Evolutionary conservation across 2,888 invertebrate species (phyloP).

Genomic region (Osmoderma eremita): DNA sequence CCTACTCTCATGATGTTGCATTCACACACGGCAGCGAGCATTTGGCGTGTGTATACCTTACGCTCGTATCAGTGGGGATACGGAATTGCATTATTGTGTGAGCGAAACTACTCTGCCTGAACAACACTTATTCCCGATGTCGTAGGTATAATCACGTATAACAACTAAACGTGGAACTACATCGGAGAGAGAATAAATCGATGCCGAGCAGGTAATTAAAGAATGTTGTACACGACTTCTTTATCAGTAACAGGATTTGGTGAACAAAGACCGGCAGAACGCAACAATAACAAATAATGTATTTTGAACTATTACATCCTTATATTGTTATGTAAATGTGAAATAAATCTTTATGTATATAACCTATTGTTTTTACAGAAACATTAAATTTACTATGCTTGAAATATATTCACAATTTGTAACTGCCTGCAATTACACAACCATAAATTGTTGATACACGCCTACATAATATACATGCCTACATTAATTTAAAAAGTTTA

Average conservation of each 20-base stretch:
- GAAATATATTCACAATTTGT: no score
- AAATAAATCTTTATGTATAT: no score
- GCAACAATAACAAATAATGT: not conserved
- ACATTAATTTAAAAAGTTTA: no score
- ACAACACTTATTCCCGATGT: conserved; percentile 2
- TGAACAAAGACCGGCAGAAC: not conserved
- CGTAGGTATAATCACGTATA: conserved; percentile 1
- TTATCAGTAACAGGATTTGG: not conserved
- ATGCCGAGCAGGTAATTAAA: conserved; percentile 36
- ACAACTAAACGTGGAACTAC: not conserved
- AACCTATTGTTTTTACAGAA: no score
- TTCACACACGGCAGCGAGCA: not conserved
- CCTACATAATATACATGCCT: not conserved
- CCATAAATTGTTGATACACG: not conserved
- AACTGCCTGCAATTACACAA: not conserved
- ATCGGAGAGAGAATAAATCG: conserved; percentile 24
- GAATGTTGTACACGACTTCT: conserved; percentile 13
- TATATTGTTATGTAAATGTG: no score
- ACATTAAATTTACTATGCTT: no score
- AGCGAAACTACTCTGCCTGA: not conserved
- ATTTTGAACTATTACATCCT: not conserved
- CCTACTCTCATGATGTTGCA: conserved; percentile 11
- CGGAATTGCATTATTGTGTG: conserved; percentile 15
- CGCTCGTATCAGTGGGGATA: not conserved
- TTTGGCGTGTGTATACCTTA: no score